A percentile compares a stretch with the other conserved stretches of the same genome.
Conservation (phyloP, 2,113 vertebrate genomes). For the Tragelaphus buxtoni region DNA sequence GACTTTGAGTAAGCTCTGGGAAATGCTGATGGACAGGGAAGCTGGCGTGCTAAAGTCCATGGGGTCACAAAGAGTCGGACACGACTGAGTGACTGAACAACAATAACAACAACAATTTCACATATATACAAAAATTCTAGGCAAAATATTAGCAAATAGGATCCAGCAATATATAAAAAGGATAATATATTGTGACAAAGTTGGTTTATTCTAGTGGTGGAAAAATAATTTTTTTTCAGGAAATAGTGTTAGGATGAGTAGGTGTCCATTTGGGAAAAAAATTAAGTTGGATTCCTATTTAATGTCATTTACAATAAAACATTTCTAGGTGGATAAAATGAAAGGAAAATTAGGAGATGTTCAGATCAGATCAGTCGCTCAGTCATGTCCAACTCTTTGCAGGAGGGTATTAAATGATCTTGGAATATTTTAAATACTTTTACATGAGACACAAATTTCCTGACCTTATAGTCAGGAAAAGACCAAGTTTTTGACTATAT, state of each 20-base stretch:
- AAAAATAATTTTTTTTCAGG: not conserved
- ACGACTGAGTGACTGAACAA: not conserved
- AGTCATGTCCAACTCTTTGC: too few relatives aligned
- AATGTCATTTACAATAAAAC: not conserved
- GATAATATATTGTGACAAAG: not conserved
- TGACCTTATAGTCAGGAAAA: not conserved
- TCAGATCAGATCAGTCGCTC: too few relatives aligned
- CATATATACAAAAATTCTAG: not conserved
- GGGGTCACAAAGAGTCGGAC: not conserved
- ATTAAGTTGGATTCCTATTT: not conserved
- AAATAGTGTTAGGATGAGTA: not conserved
- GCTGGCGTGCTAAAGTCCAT: not conserved
- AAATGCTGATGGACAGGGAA: not conserved
- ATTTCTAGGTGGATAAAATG: not conserved
- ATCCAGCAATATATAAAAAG: not conserved
- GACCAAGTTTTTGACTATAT: not conserved
- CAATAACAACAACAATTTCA: not conserved
- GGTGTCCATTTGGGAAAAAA: not conserved
- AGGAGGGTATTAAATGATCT: not conserved
- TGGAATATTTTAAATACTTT: not conserved
- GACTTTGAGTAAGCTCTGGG: not conserved
- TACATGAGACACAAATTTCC: not conserved
- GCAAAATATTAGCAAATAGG: not conserved
- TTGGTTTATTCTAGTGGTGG: not conserved
- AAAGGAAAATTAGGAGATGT: not conserved